phyloP scores from a whole-genome alignment of 2,797 vertebrate genomes.

The Brotogeris chrysoptera region DNA sequence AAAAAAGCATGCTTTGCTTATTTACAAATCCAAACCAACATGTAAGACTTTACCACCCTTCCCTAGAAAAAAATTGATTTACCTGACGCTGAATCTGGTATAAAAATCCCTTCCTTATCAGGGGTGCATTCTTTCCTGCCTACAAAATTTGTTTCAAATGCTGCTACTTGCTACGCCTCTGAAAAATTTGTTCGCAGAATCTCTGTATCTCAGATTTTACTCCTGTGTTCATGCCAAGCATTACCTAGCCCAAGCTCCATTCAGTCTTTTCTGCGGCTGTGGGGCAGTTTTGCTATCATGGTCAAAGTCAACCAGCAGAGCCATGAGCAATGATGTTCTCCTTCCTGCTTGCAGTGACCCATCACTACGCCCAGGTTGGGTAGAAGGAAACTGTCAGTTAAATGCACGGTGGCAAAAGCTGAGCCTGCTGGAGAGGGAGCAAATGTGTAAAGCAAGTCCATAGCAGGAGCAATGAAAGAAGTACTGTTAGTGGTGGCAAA shows the following conservation, averaged over 20 bases:
- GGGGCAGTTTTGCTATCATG: background rate
- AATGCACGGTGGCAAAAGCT: background rate
- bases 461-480: background rate
- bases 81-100: background rate
- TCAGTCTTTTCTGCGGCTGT: background rate
- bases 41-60: background rate
- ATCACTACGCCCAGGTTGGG: accelerated
- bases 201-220: background rate
- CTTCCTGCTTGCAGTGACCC: background rate
- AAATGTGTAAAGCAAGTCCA: background rate
- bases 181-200: background rate
- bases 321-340: background rate
- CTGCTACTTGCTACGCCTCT: background rate
- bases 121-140: background rate
- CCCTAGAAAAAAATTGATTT: background rate
- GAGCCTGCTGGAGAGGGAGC: background rate
- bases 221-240: background rate
- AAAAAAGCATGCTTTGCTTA: background rate
- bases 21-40: background rate
- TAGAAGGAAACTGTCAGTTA: accelerated
- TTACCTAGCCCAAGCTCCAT: background rate
- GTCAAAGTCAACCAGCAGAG: background rate
- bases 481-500: background rate
- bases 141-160: background rate
- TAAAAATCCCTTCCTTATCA: background rate